Percentiles rank a stretch among this genome's conserved stretches.
Evolutionary conservation across 2,888 invertebrate genomes (phyloP).

Genomic region (Pollenia amentaria): DNA sequence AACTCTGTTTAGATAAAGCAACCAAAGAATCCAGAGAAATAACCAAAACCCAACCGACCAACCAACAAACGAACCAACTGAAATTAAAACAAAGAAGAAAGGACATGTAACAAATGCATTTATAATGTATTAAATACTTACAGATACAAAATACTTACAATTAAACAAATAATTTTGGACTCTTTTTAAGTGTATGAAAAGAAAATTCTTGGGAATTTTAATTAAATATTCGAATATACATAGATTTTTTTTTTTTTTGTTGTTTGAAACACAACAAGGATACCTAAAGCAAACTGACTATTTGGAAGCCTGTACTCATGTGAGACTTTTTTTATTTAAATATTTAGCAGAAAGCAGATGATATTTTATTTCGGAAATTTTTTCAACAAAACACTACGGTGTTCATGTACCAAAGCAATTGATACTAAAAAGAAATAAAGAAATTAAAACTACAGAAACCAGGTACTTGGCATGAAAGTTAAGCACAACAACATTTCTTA

Average conservation of each 20-base stretch:
- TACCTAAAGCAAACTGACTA: background rate
- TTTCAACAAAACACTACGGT: background rate
- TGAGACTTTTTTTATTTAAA: background rate
- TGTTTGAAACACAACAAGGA: background rate
- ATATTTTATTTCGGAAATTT: background rate
- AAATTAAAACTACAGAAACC: background rate
- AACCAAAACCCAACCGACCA: background rate
- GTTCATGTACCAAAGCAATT: conserved; percentile 3
- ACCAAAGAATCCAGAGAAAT: conserved; percentile 20
- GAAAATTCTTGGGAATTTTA: conserved; percentile 58
- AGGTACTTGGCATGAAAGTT: background rate
- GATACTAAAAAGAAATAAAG: background rate
- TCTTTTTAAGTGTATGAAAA: conserved; percentile 1
- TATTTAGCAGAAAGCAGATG: too few species aligned
- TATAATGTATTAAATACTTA: conserved; percentile 18
- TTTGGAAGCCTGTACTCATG: background rate
- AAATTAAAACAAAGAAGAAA: background rate
- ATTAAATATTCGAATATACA: conserved; percentile 62
- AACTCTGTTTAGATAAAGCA: conserved; percentile 38
- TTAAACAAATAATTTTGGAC: background rate
- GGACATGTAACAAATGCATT: conserved; percentile 8
- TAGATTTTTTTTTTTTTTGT: conserved; percentile 23
- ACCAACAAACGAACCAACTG: background rate
- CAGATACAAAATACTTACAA: conserved; percentile 1
- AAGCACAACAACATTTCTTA: conserved; percentile 21